These are phyloP conservation scores for Carcina quercana DNA, from an alignment of 2,888 invertebrate genomes.

Conservation along the genomic window DNA sequence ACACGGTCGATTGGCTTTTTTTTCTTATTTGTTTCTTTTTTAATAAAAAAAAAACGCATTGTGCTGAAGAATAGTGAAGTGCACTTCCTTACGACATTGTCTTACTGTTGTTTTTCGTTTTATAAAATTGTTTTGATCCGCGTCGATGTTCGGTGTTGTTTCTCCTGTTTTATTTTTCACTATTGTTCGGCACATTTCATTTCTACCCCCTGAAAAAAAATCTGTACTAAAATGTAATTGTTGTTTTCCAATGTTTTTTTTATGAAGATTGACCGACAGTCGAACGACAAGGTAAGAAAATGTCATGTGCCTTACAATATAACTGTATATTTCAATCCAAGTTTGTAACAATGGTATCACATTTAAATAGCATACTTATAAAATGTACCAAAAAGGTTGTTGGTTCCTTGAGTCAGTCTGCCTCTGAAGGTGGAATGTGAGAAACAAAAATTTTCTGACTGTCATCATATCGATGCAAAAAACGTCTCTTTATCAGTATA, in stretches of 20 bases:
- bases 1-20: conserved; percentile 36
- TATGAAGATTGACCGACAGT: conserved; percentile 20
- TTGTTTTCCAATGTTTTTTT: conserved; percentile 30
- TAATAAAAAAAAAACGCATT: no score
- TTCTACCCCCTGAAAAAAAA: conserved; percentile 23
- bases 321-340: no score
- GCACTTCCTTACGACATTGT: conserved; percentile 66
- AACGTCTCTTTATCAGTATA: no score
- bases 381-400: no score
- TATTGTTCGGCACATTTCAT: conserved; percentile 86
- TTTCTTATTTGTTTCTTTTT: conserved; percentile 45
- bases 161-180: conserved; percentile 77
- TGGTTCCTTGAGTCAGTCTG: no score
- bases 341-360: no score
- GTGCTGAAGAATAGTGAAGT: conserved; percentile 76
- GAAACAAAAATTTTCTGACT: no score
- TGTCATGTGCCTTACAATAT: conserved; percentile 70
- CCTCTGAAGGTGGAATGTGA: no score
- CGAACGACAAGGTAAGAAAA: conserved; percentile 55
- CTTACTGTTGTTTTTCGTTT: conserved; percentile 22
- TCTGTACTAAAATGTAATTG: conserved; percentile 11
- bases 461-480: no score
- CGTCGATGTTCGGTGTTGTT: conserved; percentile 26
- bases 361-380: no score
- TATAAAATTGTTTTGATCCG: conserved; percentile 8